These are phyloP conservation scores for Parochlus steinenii DNA, from an alignment of 2,888 invertebrate species.

Conservation along the genomic window DNA sequence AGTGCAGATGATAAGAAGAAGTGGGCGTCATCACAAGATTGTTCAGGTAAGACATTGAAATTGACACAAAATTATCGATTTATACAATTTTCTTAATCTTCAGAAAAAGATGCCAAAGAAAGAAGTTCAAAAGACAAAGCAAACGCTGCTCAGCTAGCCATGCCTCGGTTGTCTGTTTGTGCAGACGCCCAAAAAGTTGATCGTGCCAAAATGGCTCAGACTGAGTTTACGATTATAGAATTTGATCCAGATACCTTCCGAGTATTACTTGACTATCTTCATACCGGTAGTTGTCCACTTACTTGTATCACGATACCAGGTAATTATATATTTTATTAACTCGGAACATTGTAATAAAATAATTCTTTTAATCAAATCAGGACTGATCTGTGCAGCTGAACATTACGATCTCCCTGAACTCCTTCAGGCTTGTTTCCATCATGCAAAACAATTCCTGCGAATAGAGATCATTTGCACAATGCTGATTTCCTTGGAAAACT, in stretches of 20 bases:
- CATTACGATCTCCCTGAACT: constrained; percentile 87
- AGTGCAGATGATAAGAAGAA: constrained; percentile 80
- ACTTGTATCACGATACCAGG: constrained; percentile 88
- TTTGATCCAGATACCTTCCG: constrained; percentile 89
- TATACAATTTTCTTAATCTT: constrained; percentile 13
- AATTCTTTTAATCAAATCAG: constrained; percentile 19
- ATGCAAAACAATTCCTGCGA: constrained; percentile 82
- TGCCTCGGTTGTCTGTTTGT: constrained; percentile 71
- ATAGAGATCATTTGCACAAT: constrained; percentile 87
- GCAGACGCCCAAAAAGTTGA: constrained; percentile 91
- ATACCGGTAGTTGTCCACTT: constrained; percentile 81
- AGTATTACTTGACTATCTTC: constrained; percentile 76
- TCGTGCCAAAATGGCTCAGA: constrained; percentile 77
- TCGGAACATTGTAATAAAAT: background rate
- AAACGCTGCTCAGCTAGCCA: constrained; percentile 54
- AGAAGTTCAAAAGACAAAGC: constrained; percentile 64
- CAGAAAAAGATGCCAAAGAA: constrained; percentile 67
- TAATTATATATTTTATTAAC: constrained; percentile 15
- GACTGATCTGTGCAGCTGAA: constrained; percentile 79
- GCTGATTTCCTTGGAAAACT: constrained; percentile 83
- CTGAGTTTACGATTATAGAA: constrained; percentile 89
- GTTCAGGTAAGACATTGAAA: constrained; percentile 54
- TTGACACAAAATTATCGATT: background rate
- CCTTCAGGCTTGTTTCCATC: constrained; percentile 87
- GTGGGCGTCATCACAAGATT: constrained; percentile 84